Conservation (phyloP, 1,140 invertebrate genomes). For the Linepithema humile region DNA sequence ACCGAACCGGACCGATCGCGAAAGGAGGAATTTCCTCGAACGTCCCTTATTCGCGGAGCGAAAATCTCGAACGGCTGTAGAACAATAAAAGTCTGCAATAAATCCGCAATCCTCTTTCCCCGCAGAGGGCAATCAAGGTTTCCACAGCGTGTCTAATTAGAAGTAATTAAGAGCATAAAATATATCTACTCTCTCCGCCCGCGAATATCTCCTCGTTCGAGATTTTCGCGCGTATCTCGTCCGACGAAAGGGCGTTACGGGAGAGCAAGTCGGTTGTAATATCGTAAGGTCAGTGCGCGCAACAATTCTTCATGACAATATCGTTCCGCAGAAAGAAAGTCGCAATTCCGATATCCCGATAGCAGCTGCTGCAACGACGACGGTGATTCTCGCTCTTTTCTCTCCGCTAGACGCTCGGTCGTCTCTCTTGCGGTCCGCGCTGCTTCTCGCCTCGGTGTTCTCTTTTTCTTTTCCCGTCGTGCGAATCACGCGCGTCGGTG, state of each 20-base stretch:
- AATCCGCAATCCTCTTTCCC: not conserved
- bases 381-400: constrained; percentile 41
- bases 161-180: constrained; percentile 32
- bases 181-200: not conserved
- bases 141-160: constrained; percentile 36
- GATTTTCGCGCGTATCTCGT: constrained; percentile 26
- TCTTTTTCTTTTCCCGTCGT: not conserved
- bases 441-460: no score
- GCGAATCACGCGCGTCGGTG: not conserved
- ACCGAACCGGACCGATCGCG: constrained; percentile 41
- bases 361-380: constrained; percentile 44
- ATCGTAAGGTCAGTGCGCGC: constrained; percentile 30
- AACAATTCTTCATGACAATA: constrained; percentile 74
- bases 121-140: constrained; percentile 1
- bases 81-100: constrained; percentile 13
- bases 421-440: not conserved
- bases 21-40: constrained; percentile 25
- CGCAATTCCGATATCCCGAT: constrained; percentile 43
- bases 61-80: constrained; percentile 38
- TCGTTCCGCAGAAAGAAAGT: constrained; percentile 58
- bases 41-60: not conserved
- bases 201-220: not conserved
- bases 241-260: no score
- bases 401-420: not conserved
- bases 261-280: not conserved